These are phyloP conservation scores for Troilus luridus DNA, from an alignment of 2,888 invertebrate genomes.

Conservation along the genomic window DNA sequence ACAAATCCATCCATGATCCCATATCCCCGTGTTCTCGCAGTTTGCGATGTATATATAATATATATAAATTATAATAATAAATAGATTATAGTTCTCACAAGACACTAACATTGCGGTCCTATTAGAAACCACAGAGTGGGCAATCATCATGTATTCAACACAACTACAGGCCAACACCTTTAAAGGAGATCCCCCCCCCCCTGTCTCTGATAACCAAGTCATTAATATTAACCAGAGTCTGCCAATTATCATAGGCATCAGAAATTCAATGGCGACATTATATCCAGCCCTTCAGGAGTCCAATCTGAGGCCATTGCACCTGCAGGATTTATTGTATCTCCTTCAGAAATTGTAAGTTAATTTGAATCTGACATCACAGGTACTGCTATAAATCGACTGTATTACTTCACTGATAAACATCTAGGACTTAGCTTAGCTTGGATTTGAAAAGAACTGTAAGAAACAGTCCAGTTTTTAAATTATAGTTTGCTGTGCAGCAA, in stretches of 20 bases:
- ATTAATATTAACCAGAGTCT: background rate
- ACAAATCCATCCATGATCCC: too few relatives aligned
- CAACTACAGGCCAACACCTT: background rate
- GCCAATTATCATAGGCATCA: conserved; percentile 8
- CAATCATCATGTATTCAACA: background rate
- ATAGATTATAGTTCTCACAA: background rate
- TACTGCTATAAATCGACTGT: background rate
- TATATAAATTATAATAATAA: too few relatives aligned
- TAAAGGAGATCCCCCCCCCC: background rate
- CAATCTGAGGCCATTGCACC: background rate
- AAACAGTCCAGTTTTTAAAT: too few relatives aligned
- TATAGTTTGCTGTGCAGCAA: too few relatives aligned
- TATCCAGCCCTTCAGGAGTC: background rate
- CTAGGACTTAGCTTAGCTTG: too few relatives aligned
- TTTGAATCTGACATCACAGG: background rate
- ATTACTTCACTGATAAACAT: background rate
- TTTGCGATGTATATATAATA: too few relatives aligned
- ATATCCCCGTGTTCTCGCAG: too few relatives aligned
- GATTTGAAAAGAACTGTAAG: too few relatives aligned
- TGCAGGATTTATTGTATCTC: background rate
- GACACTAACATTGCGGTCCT: background rate
- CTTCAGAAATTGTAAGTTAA: background rate
- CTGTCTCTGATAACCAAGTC: background rate
- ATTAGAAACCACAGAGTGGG: background rate
- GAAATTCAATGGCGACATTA: conserved; percentile 29